Conservation (phyloP, 2,113 vertebrate genomes). For the Spilogale gracilis region DNA sequence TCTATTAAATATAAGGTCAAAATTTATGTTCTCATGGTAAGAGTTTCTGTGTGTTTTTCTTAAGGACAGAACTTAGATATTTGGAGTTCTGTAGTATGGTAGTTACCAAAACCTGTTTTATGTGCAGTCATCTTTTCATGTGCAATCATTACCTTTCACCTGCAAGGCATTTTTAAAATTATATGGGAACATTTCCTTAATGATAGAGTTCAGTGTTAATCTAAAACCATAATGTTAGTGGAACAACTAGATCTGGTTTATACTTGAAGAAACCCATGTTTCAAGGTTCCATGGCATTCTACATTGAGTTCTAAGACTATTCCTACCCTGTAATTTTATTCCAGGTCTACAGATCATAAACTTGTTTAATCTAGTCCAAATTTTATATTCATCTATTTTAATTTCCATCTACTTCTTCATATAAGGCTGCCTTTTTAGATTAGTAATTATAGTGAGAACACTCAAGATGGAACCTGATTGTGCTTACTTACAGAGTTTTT, state of each 20-base stretch:
- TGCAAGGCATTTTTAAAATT: constrained; percentile 69
- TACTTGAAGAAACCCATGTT: constrained; percentile 60
- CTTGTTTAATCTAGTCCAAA: constrained; percentile 68
- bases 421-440: constrained; percentile 46
- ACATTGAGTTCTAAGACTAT: constrained; percentile 54
- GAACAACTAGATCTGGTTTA: constrained; percentile 68
- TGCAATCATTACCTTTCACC: constrained; percentile 57
- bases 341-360: constrained; percentile 50
- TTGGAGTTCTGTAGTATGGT: neutral
- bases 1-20: neutral
- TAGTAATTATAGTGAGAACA: constrained; percentile 63
- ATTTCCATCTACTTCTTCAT: constrained; percentile 27
- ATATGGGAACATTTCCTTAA: constrained; percentile 74
- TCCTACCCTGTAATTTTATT: constrained; percentile 71
- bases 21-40: neutral
- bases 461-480: neutral
- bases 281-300: neutral
- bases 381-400: constrained; percentile 51
- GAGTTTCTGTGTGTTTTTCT: neutral
- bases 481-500: constrained; percentile 33
- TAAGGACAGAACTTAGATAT: neutral
- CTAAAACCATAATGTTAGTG: constrained; percentile 67
- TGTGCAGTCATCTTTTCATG: neutral
- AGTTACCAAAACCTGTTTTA: constrained; percentile 51
- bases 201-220: constrained; percentile 45